Evolutionary conservation across 2,888 invertebrate genomes (phyloP).

Genomic region (Escarpia spicata): DNA sequence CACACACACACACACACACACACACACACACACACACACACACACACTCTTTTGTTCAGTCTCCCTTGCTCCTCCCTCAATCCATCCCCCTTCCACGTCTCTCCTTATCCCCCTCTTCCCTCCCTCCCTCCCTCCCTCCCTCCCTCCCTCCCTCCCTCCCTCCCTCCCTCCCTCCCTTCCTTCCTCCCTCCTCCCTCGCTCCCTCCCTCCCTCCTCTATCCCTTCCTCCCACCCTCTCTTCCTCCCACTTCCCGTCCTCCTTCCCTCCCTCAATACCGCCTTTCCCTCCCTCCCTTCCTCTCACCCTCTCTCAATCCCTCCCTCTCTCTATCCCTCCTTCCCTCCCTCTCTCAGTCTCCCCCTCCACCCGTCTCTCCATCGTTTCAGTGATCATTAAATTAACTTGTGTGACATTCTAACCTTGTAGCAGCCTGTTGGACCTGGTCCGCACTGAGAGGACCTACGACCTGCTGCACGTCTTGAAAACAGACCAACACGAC

Average conservation of each 20-base stretch:
- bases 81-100: too few relatives aligned
- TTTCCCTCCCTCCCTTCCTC: background rate
- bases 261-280: too few relatives aligned
- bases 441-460: constrained; percentile 9
- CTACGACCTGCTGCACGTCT: background rate
- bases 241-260: too few relatives aligned
- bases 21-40: too few relatives aligned
- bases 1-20: too few relatives aligned
- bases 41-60: too few relatives aligned
- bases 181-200: too few relatives aligned
- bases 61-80: background rate
- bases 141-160: background rate
- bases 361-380: background rate
- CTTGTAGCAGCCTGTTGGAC: background rate
- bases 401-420: background rate
- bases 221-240: too few relatives aligned
- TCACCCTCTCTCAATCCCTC: background rate
- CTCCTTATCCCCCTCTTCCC: background rate
- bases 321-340: background rate
- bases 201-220: too few relatives aligned
- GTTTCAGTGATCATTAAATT: background rate
- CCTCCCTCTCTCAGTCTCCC: background rate
- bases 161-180: background rate
- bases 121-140: background rate
- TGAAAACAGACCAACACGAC: background rate